Percentiles rank a stretch among this genome's conserved stretches.
These are phyloP conservation scores for Pseudococcus longispinus DNA, from an alignment of 2,888 invertebrate genomes.

Conservation along the genomic window DNA sequence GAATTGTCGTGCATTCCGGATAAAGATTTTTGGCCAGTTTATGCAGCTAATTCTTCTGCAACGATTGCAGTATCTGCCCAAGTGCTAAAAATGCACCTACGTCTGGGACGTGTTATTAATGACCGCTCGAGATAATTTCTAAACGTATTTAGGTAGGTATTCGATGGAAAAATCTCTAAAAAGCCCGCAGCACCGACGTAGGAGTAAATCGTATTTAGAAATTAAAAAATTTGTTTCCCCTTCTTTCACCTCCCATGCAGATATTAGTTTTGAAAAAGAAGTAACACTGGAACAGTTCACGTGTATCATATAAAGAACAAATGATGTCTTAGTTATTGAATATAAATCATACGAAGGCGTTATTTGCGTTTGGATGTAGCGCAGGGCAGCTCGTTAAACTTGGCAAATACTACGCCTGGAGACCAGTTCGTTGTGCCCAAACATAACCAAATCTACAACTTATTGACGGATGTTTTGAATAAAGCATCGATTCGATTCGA, in stretches of 20 bases:
- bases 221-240: not conserved
- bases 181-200: not conserved
- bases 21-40: not conserved
- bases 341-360: constrained; percentile 45
- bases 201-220: not conserved
- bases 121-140: not conserved
- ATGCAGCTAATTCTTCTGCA: not conserved
- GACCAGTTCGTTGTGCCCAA: constrained; percentile 16
- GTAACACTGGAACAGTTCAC: not conserved
- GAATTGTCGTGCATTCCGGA: not conserved
- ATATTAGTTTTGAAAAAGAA: not conserved
- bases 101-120: constrained; percentile 1
- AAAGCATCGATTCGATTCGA: constrained; percentile 34
- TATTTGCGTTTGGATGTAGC: constrained; percentile 28
- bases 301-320: not conserved
- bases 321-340: constrained; percentile 43
- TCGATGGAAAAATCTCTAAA: not conserved
- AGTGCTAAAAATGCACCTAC: not conserved
- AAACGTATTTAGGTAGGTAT: not conserved
- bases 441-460: constrained; percentile 18
- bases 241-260: not conserved
- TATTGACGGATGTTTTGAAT: constrained; percentile 23
- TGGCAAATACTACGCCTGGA: constrained; percentile 38
- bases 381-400: constrained; percentile 27
- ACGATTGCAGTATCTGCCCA: not conserved